phyloP scores from a whole-genome alignment of 1,140 invertebrate species.

The Aphaenogaster floridana region DNA sequence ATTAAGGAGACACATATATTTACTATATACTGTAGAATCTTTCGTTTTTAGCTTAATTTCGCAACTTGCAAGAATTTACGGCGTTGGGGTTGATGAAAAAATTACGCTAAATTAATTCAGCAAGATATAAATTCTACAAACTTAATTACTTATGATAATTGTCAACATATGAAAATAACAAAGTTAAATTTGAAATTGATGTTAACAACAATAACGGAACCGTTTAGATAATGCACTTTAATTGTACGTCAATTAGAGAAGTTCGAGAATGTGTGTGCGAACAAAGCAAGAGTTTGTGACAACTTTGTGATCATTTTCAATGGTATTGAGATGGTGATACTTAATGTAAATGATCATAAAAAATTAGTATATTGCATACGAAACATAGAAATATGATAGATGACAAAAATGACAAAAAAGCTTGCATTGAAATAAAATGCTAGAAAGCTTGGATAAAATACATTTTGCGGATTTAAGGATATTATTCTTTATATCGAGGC shows the following conservation, averaged over 20 bases:
- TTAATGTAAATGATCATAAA: neutral
- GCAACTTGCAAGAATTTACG: neutral
- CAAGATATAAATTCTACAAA: neutral
- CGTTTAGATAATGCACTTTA: neutral
- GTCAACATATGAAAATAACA: neutral
- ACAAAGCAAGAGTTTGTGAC: conserved; percentile 15
- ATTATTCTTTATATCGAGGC: neutral
- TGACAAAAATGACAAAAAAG: neutral
- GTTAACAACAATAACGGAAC: neutral
- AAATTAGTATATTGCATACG: neutral
- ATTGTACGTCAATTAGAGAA: neutral
- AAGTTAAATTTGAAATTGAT: neutral
- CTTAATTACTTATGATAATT: neutral
- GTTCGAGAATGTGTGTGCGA: neutral
- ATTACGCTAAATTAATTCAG: neutral
- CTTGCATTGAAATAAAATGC: neutral
- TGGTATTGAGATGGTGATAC: neutral
- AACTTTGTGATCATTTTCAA: neutral
- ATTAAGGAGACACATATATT: neutral
- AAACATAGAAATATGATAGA: neutral
- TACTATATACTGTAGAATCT: neutral
- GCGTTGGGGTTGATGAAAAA: neutral
- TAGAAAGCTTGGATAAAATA: neutral
- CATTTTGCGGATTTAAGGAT: neutral
- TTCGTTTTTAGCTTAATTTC: neutral